Evolutionary conservation across 2,888 invertebrate species (phyloP).

Genomic region (Fissipunctia ypsillon): DNA sequence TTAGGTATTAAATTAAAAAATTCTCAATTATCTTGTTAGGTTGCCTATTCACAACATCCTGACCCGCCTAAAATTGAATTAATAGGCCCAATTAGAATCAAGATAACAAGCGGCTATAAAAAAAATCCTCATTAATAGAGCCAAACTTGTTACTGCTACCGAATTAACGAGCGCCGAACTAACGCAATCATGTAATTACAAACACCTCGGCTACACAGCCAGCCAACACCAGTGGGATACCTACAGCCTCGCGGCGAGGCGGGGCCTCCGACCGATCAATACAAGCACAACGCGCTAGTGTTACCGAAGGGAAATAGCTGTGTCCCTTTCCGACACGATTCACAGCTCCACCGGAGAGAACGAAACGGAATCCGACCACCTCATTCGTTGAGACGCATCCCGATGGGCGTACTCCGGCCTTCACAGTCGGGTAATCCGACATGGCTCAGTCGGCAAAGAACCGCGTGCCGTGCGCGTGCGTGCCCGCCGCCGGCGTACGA

Average conservation of each 20-base stretch:
- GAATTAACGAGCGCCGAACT: conserved; percentile 84
- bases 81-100: conserved; percentile 77
- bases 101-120: conserved; percentile 80
- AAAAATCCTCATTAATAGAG: conserved; percentile 85
- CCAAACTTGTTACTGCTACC: conserved; percentile 86
- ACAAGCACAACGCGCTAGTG: conserved; percentile 68
- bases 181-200: conserved; percentile 85
- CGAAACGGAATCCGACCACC: conserved; percentile 72
- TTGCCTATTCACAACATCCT: conserved; percentile 62
- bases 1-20: conserved; percentile 38
- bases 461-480: conserved; percentile 88
- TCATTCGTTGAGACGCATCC: conserved; percentile 72
- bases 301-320: conserved; percentile 58
- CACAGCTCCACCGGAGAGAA: conserved; percentile 63
- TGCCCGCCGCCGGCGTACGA: conserved; percentile 81
- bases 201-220: conserved; percentile 72
- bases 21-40: conserved; percentile 56
- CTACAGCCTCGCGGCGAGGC: conserved; percentile 79
- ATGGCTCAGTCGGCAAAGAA: conserved; percentile 85
- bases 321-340: conserved; percentile 71
- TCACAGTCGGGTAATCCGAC: conserved; percentile 73
- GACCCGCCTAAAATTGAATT: conserved; percentile 68
- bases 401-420: conserved; percentile 80
- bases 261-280: conserved; percentile 81
- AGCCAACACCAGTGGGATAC: conserved; percentile 75